phyloP scores from a whole-genome alignment of 1,140 invertebrate genomes.

The Musca vetustissima region DNA sequence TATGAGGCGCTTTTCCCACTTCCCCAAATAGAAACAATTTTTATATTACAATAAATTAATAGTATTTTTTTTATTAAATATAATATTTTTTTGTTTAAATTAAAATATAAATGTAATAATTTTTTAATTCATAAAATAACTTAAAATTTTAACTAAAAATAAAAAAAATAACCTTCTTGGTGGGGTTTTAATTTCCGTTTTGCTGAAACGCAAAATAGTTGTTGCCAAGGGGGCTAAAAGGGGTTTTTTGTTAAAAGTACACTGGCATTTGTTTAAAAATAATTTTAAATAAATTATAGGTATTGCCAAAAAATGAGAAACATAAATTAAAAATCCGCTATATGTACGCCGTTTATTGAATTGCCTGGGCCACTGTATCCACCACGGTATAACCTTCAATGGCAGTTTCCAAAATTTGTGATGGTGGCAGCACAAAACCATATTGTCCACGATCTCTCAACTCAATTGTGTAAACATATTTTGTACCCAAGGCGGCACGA shows the following conservation, averaged over 20 bases:
- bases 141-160: no score
- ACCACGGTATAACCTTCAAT: slow-evolving; percentile 80
- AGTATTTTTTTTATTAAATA: no score
- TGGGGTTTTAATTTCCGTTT: neutral
- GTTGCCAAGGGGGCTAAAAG: neutral
- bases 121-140: no score
- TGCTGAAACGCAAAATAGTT: slow-evolving; percentile 7
- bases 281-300: neutral
- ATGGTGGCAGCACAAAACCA: slow-evolving; percentile 83
- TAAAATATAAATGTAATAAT: no score
- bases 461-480: slow-evolving; percentile 87
- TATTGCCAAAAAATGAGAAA: no score
- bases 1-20: no score
- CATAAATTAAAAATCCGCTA: no score
- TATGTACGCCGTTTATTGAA: slow-evolving; percentile 28
- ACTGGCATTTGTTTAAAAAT: slow-evolving; percentile 1
- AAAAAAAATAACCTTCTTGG: no score
- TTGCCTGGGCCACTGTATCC: slow-evolving; percentile 68
- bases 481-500: slow-evolving; percentile 74
- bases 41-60: no score
- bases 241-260: neutral
- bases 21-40: no score
- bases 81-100: no score
- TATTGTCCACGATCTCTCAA: slow-evolving; percentile 82
- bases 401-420: slow-evolving; percentile 77